Evolutionary conservation across 2,888 invertebrate species (phyloP).

Genomic region (Drosophila koepferae): DNA sequence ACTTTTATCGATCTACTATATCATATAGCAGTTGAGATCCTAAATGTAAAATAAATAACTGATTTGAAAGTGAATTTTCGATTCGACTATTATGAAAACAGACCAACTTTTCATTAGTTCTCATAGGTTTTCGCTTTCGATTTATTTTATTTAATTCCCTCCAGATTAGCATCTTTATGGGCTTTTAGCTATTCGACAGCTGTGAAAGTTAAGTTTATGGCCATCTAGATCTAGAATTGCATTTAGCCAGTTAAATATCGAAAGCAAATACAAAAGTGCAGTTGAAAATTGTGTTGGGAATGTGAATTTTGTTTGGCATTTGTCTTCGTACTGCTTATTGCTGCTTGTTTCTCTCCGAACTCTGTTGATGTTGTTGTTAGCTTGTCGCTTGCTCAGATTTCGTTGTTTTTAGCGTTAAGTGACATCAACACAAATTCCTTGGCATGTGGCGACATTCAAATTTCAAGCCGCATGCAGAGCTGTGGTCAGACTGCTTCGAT

Average conservation of each 20-base stretch:
- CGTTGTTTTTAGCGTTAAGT: constrained; percentile 53
- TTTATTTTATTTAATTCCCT: not conserved
- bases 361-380: constrained; percentile 24
- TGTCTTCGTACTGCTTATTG: constrained; percentile 3
- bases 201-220: not conserved
- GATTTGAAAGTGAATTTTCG: no score
- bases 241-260: not conserved
- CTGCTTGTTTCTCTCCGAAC: constrained; percentile 12
- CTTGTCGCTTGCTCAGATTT: constrained; percentile 56
- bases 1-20: no score
- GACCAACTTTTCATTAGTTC: no score
- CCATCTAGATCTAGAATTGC: not conserved
- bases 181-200: not conserved
- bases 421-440: constrained; percentile 25
- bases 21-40: no score
- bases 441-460: constrained; percentile 52
- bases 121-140: no score
- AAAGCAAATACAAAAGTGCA: constrained; percentile 18
- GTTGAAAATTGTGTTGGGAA: constrained; percentile 29
- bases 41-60: no score
- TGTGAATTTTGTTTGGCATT: constrained; percentile 11
- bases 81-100: no score
- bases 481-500: constrained; percentile 27
- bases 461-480: constrained; percentile 43
- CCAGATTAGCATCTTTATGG: constrained; percentile 4